A percentile compares a stretch with the other conserved stretches of the same genome.
These are phyloP conservation scores for Psammodynastes pulverulentus DNA, from an alignment of 2,113 vertebrate species.

Conservation along the genomic window DNA sequence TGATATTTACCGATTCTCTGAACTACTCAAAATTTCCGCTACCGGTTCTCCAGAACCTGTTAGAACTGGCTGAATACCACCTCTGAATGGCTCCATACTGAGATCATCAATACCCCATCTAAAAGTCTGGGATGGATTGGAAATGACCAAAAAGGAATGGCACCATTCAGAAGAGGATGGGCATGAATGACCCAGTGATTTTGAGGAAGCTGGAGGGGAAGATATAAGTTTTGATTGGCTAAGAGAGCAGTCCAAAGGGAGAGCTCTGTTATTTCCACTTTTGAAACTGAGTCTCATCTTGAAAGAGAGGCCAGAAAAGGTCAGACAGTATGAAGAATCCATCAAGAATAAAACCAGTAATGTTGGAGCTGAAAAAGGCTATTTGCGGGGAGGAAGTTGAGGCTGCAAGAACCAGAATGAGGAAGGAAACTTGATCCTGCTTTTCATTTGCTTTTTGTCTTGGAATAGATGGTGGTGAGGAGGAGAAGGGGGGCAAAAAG, in stretches of 20 bases:
- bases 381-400: background rate
- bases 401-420: background rate
- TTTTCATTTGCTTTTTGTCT: background rate
- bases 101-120: background rate
- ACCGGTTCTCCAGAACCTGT: too few relatives aligned
- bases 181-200: background rate
- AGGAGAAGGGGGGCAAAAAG: rapidly evolving
- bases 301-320: background rate
- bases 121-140: background rate
- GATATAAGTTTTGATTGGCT: background rate
- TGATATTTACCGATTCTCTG: too few relatives aligned
- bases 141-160: background rate
- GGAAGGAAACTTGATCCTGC: background rate
- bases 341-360: background rate
- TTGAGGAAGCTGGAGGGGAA: background rate
- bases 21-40: too few relatives aligned
- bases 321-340: background rate
- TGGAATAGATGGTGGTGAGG: background rate
- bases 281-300: background rate
- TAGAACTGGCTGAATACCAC: too few relatives aligned
- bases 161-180: background rate
- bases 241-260: background rate
- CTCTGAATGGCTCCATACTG: too few relatives aligned
- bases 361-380: background rate
- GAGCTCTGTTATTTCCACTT: background rate